These are phyloP conservation scores for Peribatodes rhomboidaria DNA, from an alignment of 2,888 invertebrate genomes.

Conservation along the genomic window DNA sequence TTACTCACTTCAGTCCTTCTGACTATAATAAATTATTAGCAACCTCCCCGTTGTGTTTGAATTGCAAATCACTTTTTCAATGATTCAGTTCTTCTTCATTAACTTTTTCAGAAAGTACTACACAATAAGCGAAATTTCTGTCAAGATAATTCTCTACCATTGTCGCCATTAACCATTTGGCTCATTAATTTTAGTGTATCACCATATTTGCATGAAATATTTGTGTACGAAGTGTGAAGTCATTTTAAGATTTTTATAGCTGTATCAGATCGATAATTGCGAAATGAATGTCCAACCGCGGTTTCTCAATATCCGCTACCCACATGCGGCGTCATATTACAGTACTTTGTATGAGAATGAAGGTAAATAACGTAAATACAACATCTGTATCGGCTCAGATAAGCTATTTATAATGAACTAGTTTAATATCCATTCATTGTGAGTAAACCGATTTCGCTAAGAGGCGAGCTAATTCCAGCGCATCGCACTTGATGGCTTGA, in stretches of 20 bases:
- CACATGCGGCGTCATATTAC: conserved; percentile 54
- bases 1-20: conserved; percentile 48
- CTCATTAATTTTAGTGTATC: too few relatives aligned
- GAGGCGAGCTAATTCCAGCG: conserved; percentile 25
- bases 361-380: conserved; percentile 19
- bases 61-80: background rate
- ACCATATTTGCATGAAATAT: conserved; percentile 27
- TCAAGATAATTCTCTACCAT: too few relatives aligned
- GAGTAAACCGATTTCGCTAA: conserved; percentile 33
- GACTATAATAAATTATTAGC: conserved; percentile 14
- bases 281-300: conserved; percentile 56
- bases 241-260: conserved; percentile 38
- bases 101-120: background rate
- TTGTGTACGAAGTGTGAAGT: conserved; percentile 2
- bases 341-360: conserved; percentile 32
- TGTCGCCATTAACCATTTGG: too few relatives aligned
- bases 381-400: conserved; percentile 24
- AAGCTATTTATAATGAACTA: conserved; percentile 37
- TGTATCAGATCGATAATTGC: conserved; percentile 66
- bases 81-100: conserved; percentile 2
- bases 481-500: conserved; percentile 21
- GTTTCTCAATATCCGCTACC: conserved; percentile 70
- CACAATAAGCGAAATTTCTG: too few relatives aligned
- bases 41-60: conserved; percentile 11
- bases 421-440: conserved; percentile 39